These are phyloP conservation scores for Cotesia congregata DNA, from an alignment of 2,888 invertebrate genomes.

Conservation along the genomic window DNA sequence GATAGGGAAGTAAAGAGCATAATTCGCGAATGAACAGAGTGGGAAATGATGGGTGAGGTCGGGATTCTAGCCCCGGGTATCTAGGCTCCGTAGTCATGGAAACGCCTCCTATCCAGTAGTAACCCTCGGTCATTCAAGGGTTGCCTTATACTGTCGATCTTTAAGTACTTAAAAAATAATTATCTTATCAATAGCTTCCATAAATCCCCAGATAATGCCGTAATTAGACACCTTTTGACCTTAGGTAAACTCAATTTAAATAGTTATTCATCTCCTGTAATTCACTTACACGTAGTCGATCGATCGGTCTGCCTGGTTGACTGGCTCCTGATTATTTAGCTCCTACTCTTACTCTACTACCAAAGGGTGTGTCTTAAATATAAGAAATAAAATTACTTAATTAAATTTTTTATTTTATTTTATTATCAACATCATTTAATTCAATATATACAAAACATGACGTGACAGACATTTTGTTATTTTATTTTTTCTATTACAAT, in stretches of 20 bases:
- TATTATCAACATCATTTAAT: conserved; percentile 57
- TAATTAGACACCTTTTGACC: not conserved
- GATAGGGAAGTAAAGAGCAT: not conserved
- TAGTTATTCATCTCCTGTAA: not conserved
- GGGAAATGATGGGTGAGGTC: conserved; percentile 30
- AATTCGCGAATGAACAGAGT: conserved; percentile 12
- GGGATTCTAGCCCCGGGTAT: conserved; percentile 52
- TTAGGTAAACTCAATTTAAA: not conserved
- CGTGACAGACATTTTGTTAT: conserved; percentile 42
- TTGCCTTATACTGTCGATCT: not conserved
- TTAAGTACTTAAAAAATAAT: conserved; percentile 15
- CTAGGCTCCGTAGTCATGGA: conserved; percentile 56
- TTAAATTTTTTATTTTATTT: conserved; percentile 33
- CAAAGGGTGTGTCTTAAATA: not conserved
- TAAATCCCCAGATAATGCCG: not conserved
- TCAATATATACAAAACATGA: conserved; percentile 60
- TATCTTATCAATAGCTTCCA: not conserved
- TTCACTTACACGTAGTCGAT: not conserved
- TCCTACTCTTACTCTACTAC: not conserved
- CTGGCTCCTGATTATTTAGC: not conserved
- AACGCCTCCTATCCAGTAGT: conserved; percentile 41
- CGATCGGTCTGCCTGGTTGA: not conserved
- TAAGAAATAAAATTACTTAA: not conserved
- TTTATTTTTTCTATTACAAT: not conserved
- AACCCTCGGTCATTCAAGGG: conserved; percentile 21